Evolutionary conservation across 2,888 invertebrate species (phyloP), one percentile per base, ranked within the genome.

Genomic region (Andrena camellia): DNA sequence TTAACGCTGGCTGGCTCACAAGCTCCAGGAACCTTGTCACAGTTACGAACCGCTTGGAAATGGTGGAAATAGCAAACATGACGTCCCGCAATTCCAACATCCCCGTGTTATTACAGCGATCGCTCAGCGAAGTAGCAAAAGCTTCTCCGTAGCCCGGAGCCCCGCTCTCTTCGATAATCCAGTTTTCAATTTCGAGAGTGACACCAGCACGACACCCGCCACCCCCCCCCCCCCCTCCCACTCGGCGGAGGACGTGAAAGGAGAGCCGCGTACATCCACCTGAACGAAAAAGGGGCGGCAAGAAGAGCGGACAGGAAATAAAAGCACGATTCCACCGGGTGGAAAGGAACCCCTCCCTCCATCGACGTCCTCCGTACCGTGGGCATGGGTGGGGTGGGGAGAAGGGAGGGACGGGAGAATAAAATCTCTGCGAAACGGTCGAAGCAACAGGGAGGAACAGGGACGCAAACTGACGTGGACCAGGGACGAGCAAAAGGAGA

Each of bases 271-370:
- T 33, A n/a, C n/a, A 64, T 76, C 60, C 31, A 57, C 63, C 29
- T 23, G 75, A 71, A 69, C 42, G 79, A 69, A 52, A 72, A 68
- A 63, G 60, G 71, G 50, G 60, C 71, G 75, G 74, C 68, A 74
- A 74, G 82, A 81, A 79, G 85, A 79, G 67, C 81, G 75, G 57
- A 86, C 72, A 64, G 81, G 85, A 88, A 88, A 88, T 86, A 88
- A 86, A 88, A 88, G 78, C 85, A 88, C 73, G 74, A 83, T 62
- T 76, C 63, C 31, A 52, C 62, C 57, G 67, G 68, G 52, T n/a
- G 78, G 52, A 50, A 66, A 42, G 50, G 20, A 74, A 50, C 68
- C 71, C 71, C 73, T 73, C 76, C 74, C 69, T 60, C 59, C 42
- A 42, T 62, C 72, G n/a, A 10, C 42, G 59, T 59, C 8, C 23